These are phyloP conservation scores for Anguilla japonica DNA, from an alignment of 2,113 vertebrate species.

Conservation along the genomic window DNA sequence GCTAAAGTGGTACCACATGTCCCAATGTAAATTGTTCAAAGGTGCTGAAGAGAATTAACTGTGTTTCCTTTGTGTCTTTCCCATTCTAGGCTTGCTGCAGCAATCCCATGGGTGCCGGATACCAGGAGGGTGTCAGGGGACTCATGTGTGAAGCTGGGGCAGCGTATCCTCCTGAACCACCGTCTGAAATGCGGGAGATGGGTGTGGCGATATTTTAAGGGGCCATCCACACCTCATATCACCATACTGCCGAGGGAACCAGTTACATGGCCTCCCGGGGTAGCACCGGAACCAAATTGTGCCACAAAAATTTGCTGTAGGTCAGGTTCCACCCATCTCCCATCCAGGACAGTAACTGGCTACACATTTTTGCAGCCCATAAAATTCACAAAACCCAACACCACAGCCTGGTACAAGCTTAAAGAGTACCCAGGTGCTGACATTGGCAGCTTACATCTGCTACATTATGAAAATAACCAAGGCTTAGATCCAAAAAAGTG, in stretches of 20 bases:
- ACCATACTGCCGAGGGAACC: not conserved
- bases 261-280: conserved; percentile 11
- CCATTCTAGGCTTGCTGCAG: not conserved
- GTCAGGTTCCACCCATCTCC: too few species aligned
- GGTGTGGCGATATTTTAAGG: not conserved
- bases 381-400: too few species aligned
- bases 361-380: too few species aligned
- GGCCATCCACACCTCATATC: conserved; percentile 14
- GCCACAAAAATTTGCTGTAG: too few species aligned
- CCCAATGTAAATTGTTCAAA: conserved; percentile 19
- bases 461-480: not conserved
- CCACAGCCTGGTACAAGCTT: too few species aligned
- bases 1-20: conserved; percentile 28
- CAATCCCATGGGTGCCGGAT: conserved; percentile 26
- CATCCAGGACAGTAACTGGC: too few species aligned
- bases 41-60: too few species aligned
- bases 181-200: conserved; percentile 18
- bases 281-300: too few species aligned
- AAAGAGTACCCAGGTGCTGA: not conserved
- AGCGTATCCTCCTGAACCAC: not conserved
- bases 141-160: conserved; percentile 6
- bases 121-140: not conserved
- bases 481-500: conserved; percentile 1
- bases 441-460: not conserved
- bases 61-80: too few species aligned